Evolutionary conservation across 1,140 invertebrate genomes (phyloP).

Genomic region (Philopotamus ludificatus): DNA sequence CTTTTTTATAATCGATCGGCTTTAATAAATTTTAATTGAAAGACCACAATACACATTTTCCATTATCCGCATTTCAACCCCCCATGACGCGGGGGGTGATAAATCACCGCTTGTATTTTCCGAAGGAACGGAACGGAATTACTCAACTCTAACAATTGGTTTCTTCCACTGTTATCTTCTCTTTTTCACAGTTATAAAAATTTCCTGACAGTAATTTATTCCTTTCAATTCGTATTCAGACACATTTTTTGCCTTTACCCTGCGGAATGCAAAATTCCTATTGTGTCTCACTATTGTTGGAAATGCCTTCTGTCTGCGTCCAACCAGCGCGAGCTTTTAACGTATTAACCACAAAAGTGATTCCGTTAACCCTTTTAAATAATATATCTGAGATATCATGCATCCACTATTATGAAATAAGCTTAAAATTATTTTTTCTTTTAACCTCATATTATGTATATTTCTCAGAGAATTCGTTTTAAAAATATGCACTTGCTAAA

Average conservation of each 20-base stretch:
- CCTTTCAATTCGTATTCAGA: slow-evolving; percentile 23
- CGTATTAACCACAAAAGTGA: no score
- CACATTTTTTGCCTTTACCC: slow-evolving; percentile 22
- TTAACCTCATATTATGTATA: no score
- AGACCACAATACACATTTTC: no score
- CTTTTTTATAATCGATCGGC: no score
- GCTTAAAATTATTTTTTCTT: no score
- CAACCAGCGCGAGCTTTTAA: not conserved
- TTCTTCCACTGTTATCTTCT: slow-evolving; percentile 19
- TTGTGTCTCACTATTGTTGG: slow-evolving; percentile 8
- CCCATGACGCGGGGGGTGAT: not conserved
- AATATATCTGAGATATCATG: no score
- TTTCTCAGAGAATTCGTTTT: no score
- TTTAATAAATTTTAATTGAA: no score
- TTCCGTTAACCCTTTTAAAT: no score
- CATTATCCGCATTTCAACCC: not conserved
- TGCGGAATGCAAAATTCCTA: slow-evolving; percentile 19
- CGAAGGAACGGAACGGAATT: slow-evolving; percentile 23
- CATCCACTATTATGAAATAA: no score
- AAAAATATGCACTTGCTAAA: no score
- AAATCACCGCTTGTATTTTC: slow-evolving; percentile 31
- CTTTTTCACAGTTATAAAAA: slow-evolving; percentile 30
- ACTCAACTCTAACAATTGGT: slow-evolving; percentile 31
- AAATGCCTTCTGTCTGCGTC: slow-evolving; percentile 1
- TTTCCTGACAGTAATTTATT: slow-evolving; percentile 32